These are phyloP conservation scores for Ictalurus punctatus DNA, from an alignment of 2,113 vertebrate species.

Conservation along the genomic window DNA sequence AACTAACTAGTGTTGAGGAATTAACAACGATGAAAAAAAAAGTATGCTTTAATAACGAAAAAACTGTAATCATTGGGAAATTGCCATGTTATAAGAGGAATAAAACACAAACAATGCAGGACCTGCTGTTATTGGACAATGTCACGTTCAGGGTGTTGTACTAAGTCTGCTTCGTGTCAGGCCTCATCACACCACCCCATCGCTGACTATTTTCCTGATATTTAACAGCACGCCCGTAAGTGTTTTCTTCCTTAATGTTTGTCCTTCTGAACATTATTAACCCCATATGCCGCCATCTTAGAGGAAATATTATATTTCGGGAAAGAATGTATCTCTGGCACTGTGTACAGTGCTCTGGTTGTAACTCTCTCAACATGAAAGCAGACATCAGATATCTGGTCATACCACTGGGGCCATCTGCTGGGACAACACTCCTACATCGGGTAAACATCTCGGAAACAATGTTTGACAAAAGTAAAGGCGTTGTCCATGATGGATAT, in stretches of 20 bases:
- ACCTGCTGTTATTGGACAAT: neutral
- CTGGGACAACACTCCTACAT: conserved; percentile 41
- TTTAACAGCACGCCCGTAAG: neutral
- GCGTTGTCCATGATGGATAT: conserved; percentile 43
- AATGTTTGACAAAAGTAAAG: conserved; percentile 38
- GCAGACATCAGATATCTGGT: conserved; percentile 44
- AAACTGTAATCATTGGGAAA: neutral
- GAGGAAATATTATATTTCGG: conserved; percentile 47
- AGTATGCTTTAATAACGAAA: neutral
- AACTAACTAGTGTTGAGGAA: neutral
- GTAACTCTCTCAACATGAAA: conserved; percentile 28
- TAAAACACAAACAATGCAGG: neutral
- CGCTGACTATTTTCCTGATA: neutral
- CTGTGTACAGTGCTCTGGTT: conserved; percentile 28
- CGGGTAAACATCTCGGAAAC: conserved; percentile 47
- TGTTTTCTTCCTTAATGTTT: neutral
- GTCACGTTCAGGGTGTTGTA: neutral
- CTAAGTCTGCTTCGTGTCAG: neutral
- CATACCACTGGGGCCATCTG: conserved; percentile 28
- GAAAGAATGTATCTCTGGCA: conserved; percentile 34
- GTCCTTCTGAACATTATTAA: neutral
- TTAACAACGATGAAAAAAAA: neutral
- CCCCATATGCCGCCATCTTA: neutral
- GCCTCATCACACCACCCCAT: neutral
- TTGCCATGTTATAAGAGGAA: neutral